A percentile compares a stretch with the other conserved stretches of the same genome.
Conservation (phyloP, 2,888 invertebrate species). For the Nephrotoma appendiculata region DNA sequence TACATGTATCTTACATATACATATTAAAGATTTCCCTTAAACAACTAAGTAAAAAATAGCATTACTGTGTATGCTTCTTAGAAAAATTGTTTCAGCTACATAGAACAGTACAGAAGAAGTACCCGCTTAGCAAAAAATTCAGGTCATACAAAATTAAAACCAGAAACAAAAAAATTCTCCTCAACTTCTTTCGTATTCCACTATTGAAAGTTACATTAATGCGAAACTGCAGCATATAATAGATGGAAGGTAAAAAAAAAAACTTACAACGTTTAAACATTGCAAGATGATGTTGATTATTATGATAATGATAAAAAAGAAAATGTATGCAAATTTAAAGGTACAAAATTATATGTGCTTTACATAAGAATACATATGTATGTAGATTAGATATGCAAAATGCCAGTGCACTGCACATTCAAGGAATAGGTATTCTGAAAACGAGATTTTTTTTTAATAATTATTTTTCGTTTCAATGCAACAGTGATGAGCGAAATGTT, state of each 20-base stretch:
- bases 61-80: too few species aligned
- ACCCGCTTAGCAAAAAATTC: not conserved
- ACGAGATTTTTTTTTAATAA: not conserved
- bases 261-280: not conserved
- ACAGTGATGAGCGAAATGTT: not conserved
- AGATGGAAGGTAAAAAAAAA: not conserved
- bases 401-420: not conserved
- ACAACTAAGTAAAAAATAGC: too few species aligned
- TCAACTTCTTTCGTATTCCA: not conserved
- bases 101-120: not conserved
- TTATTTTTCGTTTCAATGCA: not conserved
- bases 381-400: not conserved
- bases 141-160: not conserved
- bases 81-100: too few species aligned
- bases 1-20: too few species aligned
- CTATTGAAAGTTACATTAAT: not conserved
- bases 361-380: not conserved
- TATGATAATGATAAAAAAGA: not conserved
- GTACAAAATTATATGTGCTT: not conserved
- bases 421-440: not conserved
- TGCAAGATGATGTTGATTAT: not conserved
- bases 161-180: not conserved
- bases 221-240: not conserved
- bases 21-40: too few species aligned
- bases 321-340: not conserved